Evolutionary conservation across 2,113 vertebrate genomes (phyloP).

Genomic region (Edolisoma coerulescens): DNA sequence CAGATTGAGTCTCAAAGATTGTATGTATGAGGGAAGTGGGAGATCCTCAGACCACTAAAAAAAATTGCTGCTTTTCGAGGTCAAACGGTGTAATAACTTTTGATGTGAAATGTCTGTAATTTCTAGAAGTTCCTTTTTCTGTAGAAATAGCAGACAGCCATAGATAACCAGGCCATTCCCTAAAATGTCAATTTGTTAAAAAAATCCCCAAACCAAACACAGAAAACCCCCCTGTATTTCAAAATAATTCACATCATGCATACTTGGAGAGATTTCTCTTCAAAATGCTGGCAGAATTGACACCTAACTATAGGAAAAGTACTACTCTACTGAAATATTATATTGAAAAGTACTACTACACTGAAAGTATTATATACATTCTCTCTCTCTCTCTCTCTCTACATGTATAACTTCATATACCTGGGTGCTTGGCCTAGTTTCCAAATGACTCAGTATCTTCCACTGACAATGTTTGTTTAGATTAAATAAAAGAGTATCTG

Average conservation of each 20-base stretch:
- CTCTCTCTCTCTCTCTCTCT: too few species aligned
- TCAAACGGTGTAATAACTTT: background rate
- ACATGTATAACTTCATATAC: background rate
- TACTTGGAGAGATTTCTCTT: background rate
- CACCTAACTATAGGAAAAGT: background rate
- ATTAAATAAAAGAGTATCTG: background rate
- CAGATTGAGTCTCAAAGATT: background rate
- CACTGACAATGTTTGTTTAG: background rate
- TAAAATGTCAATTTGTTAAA: background rate
- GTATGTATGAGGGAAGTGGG: background rate
- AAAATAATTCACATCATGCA: background rate
- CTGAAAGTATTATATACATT: background rate
- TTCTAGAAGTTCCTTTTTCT: background rate
- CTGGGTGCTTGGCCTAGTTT: background rate
- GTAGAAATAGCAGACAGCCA: background rate
- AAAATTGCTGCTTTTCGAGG: background rate
- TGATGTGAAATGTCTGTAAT: background rate
- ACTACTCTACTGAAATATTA: background rate
- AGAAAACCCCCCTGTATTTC: accelerated
- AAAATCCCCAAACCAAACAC: background rate
- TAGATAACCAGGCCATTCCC: background rate
- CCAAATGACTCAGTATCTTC: background rate
- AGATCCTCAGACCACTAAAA: background rate
- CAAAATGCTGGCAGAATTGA: background rate
- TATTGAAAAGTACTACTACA: background rate